Conservation (phyloP, 2,797 vertebrate genomes). For the Moxostoma hubbsi region DNA sequence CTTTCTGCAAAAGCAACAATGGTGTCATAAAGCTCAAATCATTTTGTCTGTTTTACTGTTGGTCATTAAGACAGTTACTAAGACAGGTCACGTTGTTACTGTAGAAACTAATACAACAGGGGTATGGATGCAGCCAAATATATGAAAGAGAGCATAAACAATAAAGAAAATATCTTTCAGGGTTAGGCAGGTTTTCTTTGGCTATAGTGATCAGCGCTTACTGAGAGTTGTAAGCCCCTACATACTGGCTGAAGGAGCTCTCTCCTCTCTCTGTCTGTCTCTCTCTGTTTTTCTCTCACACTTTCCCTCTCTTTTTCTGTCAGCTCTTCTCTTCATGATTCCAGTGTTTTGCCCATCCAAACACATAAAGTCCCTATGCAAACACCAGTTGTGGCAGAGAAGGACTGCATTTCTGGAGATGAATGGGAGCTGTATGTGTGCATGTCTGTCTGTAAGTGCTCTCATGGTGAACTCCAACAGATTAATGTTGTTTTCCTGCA, state of each 20-base stretch:
- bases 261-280: constrained; percentile 14
- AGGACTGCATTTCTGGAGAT: constrained; percentile 25
- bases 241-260: constrained; percentile 31
- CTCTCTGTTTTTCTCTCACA: constrained; percentile 8
- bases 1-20: constrained; percentile 40
- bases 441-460: constrained; percentile 36
- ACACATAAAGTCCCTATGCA: constrained; percentile 44
- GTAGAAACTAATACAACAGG: constrained; percentile 23
- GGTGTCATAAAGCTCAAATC: constrained; percentile 41
- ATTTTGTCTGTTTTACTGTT: constrained; percentile 37
- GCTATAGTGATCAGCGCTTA: constrained; percentile 44
- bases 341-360: constrained; percentile 41
- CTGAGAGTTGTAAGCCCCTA: constrained; percentile 42
- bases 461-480: constrained; percentile 41
- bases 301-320: constrained; percentile 37
- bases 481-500: constrained; percentile 48
- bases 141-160: constrained; percentile 25
- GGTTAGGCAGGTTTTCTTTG: constrained; percentile 46
- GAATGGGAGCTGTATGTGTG: constrained; percentile 30
- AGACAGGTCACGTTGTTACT: constrained; percentile 26
- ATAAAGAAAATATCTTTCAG: constrained; percentile 43
- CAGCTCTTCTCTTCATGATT: constrained; percentile 10
- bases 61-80: constrained; percentile 31
- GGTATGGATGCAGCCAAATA: constrained; percentile 18
- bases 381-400: constrained; percentile 42